These are phyloP conservation scores for Papilio polytes DNA, from an alignment of 1,140 invertebrate genomes.

Conservation along the genomic window DNA sequence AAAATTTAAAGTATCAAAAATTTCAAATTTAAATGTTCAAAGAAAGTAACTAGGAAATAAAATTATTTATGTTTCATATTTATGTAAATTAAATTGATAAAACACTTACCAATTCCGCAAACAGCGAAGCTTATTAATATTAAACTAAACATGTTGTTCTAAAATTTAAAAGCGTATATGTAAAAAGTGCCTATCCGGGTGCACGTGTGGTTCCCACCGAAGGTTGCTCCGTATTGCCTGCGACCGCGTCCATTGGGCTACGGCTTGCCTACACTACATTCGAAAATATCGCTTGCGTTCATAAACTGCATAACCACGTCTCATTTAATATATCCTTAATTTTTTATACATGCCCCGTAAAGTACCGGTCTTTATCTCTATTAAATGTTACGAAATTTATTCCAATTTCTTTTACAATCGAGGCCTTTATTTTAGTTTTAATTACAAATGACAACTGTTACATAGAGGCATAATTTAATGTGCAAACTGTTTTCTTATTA, in stretches of 20 bases:
- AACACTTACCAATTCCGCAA: slow-evolving; percentile 63
- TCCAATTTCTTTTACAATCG: slow-evolving; percentile 12
- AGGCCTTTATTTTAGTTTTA: not conserved
- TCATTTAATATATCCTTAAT: slow-evolving; percentile 35
- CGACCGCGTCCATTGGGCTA: slow-evolving; percentile 52
- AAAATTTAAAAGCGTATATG: slow-evolving; percentile 42
- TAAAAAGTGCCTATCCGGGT: slow-evolving; percentile 47
- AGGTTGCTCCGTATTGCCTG: slow-evolving; percentile 72
- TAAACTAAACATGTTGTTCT: slow-evolving; percentile 67
- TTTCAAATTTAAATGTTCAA: not conserved
- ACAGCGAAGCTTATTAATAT: slow-evolving; percentile 57
- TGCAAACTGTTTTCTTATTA: not conserved
- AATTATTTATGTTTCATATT: not conserved
- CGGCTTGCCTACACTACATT: slow-evolving; percentile 52
- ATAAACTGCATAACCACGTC: slow-evolving; percentile 34
- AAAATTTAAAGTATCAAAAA: not conserved
- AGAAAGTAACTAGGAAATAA: not conserved
- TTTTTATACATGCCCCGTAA: slow-evolving; percentile 19
- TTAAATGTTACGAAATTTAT: slow-evolving; percentile 11
- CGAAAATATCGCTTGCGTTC: slow-evolving; percentile 52
- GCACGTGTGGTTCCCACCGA: slow-evolving; percentile 71
- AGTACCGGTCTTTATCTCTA: slow-evolving; percentile 17
- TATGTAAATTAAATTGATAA: slow-evolving; percentile 34
- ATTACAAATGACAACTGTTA: not conserved
- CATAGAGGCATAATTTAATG: not conserved